Evolutionary conservation across 2,797 vertebrate genomes (phyloP).

Genomic region (Peromyscus melanophrys): DNA sequence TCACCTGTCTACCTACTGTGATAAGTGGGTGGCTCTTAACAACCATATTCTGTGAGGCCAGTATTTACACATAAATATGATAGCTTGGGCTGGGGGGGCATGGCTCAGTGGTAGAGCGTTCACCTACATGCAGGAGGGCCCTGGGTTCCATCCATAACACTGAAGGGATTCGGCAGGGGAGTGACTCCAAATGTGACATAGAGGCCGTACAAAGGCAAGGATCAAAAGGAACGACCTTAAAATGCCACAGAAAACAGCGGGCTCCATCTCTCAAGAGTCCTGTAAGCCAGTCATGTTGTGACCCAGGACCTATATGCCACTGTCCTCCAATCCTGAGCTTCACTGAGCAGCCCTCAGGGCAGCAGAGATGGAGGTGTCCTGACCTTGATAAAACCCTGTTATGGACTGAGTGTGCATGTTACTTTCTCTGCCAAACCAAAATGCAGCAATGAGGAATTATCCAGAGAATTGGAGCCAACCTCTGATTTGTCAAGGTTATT

Average conservation of each 20-base stretch:
- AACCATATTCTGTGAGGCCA: neutral
- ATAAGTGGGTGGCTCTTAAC: neutral
- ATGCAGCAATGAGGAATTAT: conserved; percentile 37
- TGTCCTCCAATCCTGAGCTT: neutral
- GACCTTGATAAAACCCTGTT: conserved; percentile 59
- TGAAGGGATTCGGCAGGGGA: neutral
- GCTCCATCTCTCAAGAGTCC: neutral
- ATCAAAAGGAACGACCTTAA: conserved; percentile 29
- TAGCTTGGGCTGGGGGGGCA: neutral
- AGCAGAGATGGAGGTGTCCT: conserved; percentile 37
- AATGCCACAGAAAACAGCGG: neutral
- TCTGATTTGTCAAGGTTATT: conserved; percentile 68
- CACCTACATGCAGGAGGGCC: neutral
- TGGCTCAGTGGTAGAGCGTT: neutral
- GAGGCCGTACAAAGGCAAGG: neutral
- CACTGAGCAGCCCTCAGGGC: neutral
- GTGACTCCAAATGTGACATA: neutral
- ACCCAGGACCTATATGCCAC: neutral
- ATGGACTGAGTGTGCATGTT: neutral
- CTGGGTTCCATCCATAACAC: neutral
- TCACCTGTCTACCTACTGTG: neutral
- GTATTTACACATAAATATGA: neutral
- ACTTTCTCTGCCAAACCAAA: conserved; percentile 70
- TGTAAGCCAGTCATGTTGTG: neutral
- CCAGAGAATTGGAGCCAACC: conserved; percentile 51